These are phyloP conservation scores for Thripadectes ignobilis DNA, from an alignment of 2,797 vertebrate species.

Conservation along the genomic window DNA sequence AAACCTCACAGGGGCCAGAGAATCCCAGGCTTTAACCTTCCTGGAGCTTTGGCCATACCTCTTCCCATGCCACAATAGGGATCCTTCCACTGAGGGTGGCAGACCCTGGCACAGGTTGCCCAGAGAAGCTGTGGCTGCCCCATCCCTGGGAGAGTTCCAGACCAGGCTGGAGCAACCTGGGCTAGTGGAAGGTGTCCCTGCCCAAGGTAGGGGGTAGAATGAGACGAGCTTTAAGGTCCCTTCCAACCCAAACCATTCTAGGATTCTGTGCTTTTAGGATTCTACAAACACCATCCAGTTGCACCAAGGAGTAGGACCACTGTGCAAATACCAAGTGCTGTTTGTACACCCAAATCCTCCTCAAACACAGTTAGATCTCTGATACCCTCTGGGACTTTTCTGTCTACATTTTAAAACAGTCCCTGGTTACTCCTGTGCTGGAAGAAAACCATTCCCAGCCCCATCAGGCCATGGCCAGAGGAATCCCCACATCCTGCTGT, in stretches of 20 bases:
- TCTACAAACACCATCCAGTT: rapidly evolving
- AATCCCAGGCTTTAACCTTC: rapidly evolving
- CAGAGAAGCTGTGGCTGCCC: background rate
- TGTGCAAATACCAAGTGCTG: background rate
- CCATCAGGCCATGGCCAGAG: background rate
- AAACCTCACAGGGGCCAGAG: rapidly evolving
- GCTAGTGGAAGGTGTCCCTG: background rate
- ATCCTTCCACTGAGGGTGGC: background rate
- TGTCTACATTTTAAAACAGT: background rate
- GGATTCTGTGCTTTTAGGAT: background rate
- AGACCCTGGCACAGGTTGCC: background rate
- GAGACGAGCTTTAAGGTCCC: rapidly evolving
- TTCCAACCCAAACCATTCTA: background rate
- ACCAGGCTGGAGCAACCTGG: background rate
- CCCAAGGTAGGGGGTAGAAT: background rate
- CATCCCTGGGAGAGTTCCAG: background rate
- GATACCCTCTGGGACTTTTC: background rate
- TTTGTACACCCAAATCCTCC: background rate
- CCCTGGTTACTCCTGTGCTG: background rate
- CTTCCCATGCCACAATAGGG: rapidly evolving
- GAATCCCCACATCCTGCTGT: background rate
- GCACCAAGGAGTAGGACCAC: rapidly evolving
- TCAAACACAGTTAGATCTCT: background rate
- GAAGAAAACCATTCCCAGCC: background rate
- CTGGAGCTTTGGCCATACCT: rapidly evolving